A percentile compares a stretch with the other conserved stretches of the same genome.
These are phyloP conservation scores for Oscheius myriophilus DNA, from an alignment of 2,888 invertebrate species.

Conservation along the genomic window DNA sequence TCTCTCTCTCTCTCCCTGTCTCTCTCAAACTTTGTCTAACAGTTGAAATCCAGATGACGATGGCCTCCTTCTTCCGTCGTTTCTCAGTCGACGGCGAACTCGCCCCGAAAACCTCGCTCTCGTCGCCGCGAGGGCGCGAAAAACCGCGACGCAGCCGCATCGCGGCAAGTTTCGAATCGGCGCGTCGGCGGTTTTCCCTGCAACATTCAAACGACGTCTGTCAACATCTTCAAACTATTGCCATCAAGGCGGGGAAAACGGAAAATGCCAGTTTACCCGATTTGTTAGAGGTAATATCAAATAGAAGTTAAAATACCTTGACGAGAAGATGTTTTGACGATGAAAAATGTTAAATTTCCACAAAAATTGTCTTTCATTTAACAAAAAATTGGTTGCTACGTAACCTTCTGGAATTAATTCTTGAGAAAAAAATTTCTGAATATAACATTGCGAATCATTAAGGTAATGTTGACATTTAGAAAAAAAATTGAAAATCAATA, in stretches of 20 bases:
- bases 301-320: too few relatives aligned
- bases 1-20: slow-evolving; percentile 11
- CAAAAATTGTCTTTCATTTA: too few relatives aligned
- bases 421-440: too few relatives aligned
- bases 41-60: slow-evolving; percentile 33
- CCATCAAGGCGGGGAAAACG: slow-evolving; percentile 19
- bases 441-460: too few relatives aligned
- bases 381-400: too few relatives aligned
- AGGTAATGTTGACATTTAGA: neutral
- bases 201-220: slow-evolving; percentile 36
- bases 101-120: slow-evolving; percentile 21
- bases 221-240: slow-evolving; percentile 24
- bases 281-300: slow-evolving; percentile 24
- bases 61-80: slow-evolving; percentile 52
- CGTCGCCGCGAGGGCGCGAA: slow-evolving; percentile 30
- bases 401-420: too few relatives aligned
- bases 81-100: slow-evolving; percentile 49
- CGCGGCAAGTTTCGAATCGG: slow-evolving; percentile 41
- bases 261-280: slow-evolving; percentile 30
- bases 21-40: slow-evolving; percentile 7
- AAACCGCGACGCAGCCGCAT: slow-evolving; percentile 37
- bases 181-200: slow-evolving; percentile 51
- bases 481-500: too few relatives aligned
- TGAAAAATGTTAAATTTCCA: too few relatives aligned
- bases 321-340: too few relatives aligned